These are phyloP conservation scores for Xylocampa areola DNA, from an alignment of 2,888 invertebrate genomes.

Conservation along the genomic window DNA sequence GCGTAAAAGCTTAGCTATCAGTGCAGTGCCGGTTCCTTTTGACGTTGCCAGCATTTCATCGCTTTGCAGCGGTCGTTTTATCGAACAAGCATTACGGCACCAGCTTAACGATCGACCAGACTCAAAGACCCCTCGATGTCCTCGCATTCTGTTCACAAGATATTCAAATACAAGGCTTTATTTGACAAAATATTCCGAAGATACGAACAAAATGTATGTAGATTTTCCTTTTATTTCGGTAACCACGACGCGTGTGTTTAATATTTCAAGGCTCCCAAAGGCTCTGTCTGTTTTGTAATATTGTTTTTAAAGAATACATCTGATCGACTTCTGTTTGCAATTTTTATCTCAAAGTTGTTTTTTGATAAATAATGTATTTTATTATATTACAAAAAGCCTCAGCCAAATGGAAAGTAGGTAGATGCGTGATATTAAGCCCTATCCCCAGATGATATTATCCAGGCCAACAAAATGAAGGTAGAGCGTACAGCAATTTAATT, in stretches of 20 bases:
- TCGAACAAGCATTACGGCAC: constrained; percentile 46
- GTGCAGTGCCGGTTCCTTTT: constrained; percentile 40
- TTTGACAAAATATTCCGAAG: constrained; percentile 31
- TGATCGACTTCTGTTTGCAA: constrained; percentile 15
- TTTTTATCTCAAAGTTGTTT: constrained; percentile 15
- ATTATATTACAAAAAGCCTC: neutral
- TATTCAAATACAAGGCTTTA: constrained; percentile 37
- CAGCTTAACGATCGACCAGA: constrained; percentile 46
- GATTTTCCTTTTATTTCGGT: constrained; percentile 18
- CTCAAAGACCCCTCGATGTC: constrained; percentile 34
- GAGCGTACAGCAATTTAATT: constrained; percentile 10
- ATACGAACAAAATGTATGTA: constrained; percentile 30
- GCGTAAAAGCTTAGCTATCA: constrained; percentile 46
- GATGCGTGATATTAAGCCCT: neutral
- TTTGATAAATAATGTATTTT: constrained; percentile 21
- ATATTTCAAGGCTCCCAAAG: constrained; percentile 32
- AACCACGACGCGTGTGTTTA: constrained; percentile 20
- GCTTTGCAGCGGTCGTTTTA: constrained; percentile 52
- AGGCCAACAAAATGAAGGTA: constrained; percentile 8
- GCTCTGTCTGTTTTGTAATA: constrained; percentile 19
- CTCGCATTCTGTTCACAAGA: constrained; percentile 21
- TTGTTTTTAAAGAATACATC: constrained; percentile 32
- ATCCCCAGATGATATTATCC: neutral
- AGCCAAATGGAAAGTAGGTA: constrained; percentile 1
- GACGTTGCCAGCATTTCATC: constrained; percentile 44